phyloP scores from a whole-genome alignment of 2,888 invertebrate species.

The Lordiphosa fenestrarum region DNA sequence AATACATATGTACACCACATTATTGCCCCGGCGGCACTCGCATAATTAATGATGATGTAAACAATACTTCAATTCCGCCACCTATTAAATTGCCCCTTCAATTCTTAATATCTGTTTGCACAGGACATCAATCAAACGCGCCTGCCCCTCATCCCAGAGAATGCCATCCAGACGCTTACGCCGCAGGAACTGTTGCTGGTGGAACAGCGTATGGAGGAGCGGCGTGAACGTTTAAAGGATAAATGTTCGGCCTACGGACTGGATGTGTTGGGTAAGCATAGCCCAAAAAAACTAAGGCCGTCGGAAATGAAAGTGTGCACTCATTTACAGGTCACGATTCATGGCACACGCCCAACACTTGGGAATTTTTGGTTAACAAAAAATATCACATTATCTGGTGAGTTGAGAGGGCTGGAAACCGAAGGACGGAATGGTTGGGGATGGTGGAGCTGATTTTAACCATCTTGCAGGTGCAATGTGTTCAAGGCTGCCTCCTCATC shows the following conservation, averaged over 20 bases:
- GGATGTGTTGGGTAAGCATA: constrained; percentile 76
- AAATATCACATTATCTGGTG: constrained; percentile 91
- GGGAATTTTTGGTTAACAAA: constrained; percentile 91
- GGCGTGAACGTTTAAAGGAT: constrained; percentile 77
- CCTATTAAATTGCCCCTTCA: not conserved
- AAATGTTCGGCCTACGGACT: constrained; percentile 79
- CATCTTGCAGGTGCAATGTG: constrained; percentile 85
- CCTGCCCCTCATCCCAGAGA: constrained; percentile 78
- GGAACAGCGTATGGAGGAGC: constrained; percentile 79
- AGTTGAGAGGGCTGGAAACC: constrained; percentile 57
- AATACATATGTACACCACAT: constrained; percentile 11
- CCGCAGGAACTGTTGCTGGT: constrained; percentile 79
- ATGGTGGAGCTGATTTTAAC: too few species aligned
- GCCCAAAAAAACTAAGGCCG: not conserved
- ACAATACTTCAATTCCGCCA: constrained; percentile 19
- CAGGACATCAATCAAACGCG: constrained; percentile 80
- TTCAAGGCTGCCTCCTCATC: constrained; percentile 94
- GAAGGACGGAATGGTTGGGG: not conserved
- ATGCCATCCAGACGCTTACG: constrained; percentile 78
- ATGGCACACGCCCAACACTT: constrained; percentile 86
- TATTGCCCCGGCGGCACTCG: constrained; percentile 15
- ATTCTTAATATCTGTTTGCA: constrained; percentile 26
- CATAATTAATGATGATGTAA: constrained; percentile 46
- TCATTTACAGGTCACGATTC: constrained; percentile 77
- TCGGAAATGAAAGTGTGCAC: not conserved